Percentiles rank a stretch among this genome's conserved stretches.
These are phyloP conservation scores for Phaetusa simplex DNA, from an alignment of 2,113 vertebrate species.

Conservation along the genomic window DNA sequence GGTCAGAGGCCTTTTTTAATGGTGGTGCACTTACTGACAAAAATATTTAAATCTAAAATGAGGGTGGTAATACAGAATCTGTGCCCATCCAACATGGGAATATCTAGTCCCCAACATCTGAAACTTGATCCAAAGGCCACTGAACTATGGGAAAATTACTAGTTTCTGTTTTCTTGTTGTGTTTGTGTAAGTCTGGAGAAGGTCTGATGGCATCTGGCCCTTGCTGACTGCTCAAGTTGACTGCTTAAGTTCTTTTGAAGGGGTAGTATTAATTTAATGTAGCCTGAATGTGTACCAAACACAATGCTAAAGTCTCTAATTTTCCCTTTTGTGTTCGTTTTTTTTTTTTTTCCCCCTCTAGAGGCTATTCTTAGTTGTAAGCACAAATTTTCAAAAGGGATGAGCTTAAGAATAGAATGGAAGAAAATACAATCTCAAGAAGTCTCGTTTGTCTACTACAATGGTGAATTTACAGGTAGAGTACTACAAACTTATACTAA, in stretches of 20 bases:
- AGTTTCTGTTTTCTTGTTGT: background rate
- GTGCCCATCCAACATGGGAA: background rate
- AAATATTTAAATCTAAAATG: background rate
- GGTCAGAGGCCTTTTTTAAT: background rate
- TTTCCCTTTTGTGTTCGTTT: background rate
- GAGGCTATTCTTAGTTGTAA: constrained; percentile 86
- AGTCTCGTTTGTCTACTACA: constrained; percentile 89
- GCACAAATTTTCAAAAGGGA: constrained; percentile 77
- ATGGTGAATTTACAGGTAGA: constrained; percentile 84
- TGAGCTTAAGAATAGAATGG: constrained; percentile 88
- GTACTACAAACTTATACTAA: background rate
- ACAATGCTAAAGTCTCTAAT: background rate
- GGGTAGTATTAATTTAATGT: background rate
- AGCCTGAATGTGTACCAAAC: background rate
- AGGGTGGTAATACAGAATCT: background rate
- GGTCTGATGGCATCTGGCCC: background rate
- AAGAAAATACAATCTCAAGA: constrained; percentile 83
- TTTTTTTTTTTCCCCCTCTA: background rate
- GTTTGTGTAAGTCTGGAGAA: background rate
- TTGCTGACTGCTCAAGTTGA: background rate
- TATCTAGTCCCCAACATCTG: background rate
- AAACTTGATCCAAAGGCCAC: background rate
- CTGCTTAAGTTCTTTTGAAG: background rate
- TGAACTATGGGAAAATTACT: background rate
- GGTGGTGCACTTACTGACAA: background rate